These are phyloP conservation scores for Notarius lentiginosus DNA, from an alignment of 2,113 vertebrate genomes.

Conservation along the genomic window DNA sequence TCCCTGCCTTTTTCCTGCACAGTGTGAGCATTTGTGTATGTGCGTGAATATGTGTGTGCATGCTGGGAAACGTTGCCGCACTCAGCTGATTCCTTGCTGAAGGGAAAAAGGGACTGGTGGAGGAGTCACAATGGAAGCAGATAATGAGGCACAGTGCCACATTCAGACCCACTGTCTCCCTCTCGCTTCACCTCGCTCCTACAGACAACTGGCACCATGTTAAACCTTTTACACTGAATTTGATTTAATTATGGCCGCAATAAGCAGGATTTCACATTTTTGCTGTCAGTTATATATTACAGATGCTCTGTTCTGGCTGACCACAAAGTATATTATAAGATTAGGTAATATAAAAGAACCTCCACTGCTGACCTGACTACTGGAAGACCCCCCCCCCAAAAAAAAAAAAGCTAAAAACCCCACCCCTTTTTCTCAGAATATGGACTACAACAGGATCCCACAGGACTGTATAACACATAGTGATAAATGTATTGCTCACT, in stretches of 20 bases:
- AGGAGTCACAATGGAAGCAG: conserved; percentile 58
- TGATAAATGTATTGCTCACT: neutral
- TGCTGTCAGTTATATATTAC: conserved; percentile 11
- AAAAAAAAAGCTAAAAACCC: neutral
- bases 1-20: neutral
- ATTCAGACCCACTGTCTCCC: conserved; percentile 38
- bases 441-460: neutral
- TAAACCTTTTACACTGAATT: conserved; percentile 15
- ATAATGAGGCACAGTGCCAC: conserved; percentile 51
- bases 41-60: conserved; percentile 39
- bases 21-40: conserved; percentile 32
- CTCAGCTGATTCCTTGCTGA: conserved; percentile 54
- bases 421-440: neutral
- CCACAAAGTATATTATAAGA: neutral
- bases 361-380: neutral
- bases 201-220: conserved; percentile 45
- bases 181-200: conserved; percentile 16
- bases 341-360: neutral
- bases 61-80: conserved; percentile 32
- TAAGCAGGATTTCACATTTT: conserved; percentile 18
- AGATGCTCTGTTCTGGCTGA: conserved; percentile 1
- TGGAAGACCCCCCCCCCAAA: no score
- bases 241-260: conserved; percentile 27
- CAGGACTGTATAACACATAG: neutral
- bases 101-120: conserved; percentile 57